A percentile compares a stretch with the other conserved stretches of the same genome.
Conservation (phyloP, 2,113 vertebrate species). For the Cromileptes altivelis region DNA sequence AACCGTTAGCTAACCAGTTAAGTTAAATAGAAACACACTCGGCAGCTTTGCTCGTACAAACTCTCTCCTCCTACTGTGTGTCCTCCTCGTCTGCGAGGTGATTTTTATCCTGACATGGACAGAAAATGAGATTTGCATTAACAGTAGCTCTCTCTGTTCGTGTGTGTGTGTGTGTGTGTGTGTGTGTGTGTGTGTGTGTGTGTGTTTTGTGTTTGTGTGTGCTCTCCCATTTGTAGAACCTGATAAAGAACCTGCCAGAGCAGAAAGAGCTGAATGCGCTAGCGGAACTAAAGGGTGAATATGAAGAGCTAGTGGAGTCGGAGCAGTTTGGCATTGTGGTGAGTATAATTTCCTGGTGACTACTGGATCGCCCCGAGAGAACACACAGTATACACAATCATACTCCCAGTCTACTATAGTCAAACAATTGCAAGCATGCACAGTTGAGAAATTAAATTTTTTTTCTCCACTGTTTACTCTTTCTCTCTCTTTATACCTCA, state of each 20-base stretch:
- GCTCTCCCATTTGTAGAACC: constrained; percentile 88
- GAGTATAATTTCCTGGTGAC: constrained; percentile 80
- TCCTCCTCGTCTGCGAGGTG: constrained; percentile 29
- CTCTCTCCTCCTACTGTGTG: constrained; percentile 24
- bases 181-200: neutral
- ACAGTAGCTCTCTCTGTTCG: constrained; percentile 38
- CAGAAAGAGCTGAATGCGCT: constrained; percentile 93
- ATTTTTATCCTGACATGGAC: constrained; percentile 44
- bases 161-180: constrained; percentile 52
- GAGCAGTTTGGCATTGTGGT: constrained; percentile 99
- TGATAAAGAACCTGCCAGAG: constrained; percentile 97
- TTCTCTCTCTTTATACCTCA: neutral
- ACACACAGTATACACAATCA: constrained; percentile 29
- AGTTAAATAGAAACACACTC: constrained; percentile 9
- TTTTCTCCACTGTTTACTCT: constrained; percentile 4
- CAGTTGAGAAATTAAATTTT: constrained; percentile 35
- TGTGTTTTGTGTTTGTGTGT: constrained; percentile 54
- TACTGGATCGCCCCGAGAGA: constrained; percentile 16
- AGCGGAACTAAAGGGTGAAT: constrained; percentile 93
- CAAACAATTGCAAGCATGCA: constrained; percentile 31
- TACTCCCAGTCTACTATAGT: constrained; percentile 16
- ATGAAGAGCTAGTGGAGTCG: constrained; percentile 94
- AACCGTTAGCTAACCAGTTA: neutral
- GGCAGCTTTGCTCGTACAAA: constrained; percentile 1
- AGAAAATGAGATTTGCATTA: constrained; percentile 68